Evolutionary conservation across 2,113 vertebrate genomes (phyloP).

Genomic region (Rhinogobius similis): DNA sequence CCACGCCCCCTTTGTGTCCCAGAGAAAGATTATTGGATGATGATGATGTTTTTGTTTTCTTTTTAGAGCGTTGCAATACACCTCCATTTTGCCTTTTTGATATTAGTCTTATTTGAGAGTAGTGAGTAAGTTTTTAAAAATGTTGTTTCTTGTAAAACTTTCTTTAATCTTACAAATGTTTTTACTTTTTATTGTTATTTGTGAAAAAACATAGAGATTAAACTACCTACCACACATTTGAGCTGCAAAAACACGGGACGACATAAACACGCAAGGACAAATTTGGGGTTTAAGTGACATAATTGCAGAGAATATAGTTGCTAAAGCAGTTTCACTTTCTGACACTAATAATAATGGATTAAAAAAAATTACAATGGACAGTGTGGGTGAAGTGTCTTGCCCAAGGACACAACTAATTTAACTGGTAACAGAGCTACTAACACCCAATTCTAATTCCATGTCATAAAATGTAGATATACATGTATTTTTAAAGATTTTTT

Average conservation of each 20-base stretch:
- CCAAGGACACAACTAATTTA: not conserved
- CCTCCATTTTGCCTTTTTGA: constrained; percentile 72
- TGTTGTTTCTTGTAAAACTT: constrained; percentile 50
- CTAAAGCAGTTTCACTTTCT: not conserved
- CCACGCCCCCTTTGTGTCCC: constrained; percentile 52
- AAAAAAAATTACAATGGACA: not conserved
- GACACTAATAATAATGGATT: not conserved
- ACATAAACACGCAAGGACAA: constrained; percentile 20
- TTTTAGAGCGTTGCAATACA: constrained; percentile 65
- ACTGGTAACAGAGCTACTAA: too few relatives aligned
- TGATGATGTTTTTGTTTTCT: constrained; percentile 57
- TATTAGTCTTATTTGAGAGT: constrained; percentile 73
- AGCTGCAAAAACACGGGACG: constrained; percentile 20
- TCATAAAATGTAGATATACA: too few relatives aligned
- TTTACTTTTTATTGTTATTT: constrained; percentile 14
- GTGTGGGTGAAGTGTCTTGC: not conserved
- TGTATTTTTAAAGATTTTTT: too few relatives aligned
- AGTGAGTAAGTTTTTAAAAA: constrained; percentile 35
- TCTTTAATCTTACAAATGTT: constrained; percentile 39
- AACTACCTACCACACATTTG: constrained; percentile 44
- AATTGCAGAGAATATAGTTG: constrained; percentile 16
- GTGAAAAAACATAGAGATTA: constrained; percentile 31
- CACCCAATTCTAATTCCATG: too few relatives aligned
- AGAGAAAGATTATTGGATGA: constrained; percentile 45
- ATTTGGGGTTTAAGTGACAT: constrained; percentile 42